A percentile compares a stretch with the other conserved stretches of the same genome.
Conservation (phyloP, 2,113 vertebrate species). For the Alethe diademata region DNA sequence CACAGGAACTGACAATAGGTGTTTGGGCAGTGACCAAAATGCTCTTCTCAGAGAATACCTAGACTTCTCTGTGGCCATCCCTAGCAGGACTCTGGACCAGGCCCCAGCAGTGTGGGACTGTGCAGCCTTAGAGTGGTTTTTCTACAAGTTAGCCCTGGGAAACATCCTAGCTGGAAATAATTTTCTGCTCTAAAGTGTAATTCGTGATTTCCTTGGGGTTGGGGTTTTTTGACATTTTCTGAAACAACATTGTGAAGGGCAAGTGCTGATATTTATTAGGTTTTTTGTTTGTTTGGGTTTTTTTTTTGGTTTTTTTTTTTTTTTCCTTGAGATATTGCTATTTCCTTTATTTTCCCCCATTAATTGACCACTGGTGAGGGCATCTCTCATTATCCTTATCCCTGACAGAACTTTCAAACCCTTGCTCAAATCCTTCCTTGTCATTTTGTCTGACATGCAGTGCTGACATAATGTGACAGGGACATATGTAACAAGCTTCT, state of each 20-base stretch:
- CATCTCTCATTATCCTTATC: not conserved
- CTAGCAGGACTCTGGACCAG: not conserved
- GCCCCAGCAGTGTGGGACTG: not conserved
- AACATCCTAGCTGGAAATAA: not conserved
- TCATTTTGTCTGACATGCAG: not conserved
- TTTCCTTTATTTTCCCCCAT: not conserved
- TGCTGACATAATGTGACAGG: not conserved
- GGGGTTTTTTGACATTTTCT: not conserved
- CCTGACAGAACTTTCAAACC: not conserved
- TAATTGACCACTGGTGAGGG: not conserved
- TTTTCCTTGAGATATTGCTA: not conserved
- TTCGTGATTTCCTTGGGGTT: not conserved
- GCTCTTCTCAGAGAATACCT: not conserved
- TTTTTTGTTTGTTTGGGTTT: too few species aligned
- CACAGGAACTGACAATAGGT: not conserved
- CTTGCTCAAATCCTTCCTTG: not conserved
- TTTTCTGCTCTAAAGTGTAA: not conserved
- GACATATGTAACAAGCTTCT: not conserved
- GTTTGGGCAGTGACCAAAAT: not conserved
- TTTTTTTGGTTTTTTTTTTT: too few species aligned
- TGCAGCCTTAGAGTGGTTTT: not conserved
- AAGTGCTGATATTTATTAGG: not conserved
- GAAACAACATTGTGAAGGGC: not conserved
- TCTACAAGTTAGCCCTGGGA: not conserved
- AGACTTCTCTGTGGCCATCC: not conserved